Percentiles rank a stretch among this genome's conserved stretches.
Conservation (phyloP, 2,888 invertebrate genomes). For the Tinea pellionella region DNA sequence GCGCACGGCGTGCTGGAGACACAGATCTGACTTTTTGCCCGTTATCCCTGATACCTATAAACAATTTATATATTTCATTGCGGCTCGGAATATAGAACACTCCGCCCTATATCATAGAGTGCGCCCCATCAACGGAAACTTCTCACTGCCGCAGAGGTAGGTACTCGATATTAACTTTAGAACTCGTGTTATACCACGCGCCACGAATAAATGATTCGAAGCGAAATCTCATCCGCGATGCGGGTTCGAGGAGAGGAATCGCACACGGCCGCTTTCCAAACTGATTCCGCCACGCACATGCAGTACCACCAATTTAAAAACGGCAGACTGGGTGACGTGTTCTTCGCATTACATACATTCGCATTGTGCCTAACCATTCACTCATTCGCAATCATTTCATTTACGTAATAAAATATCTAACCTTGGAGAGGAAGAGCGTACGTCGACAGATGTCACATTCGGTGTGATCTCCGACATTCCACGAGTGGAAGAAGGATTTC, state of each 20-base stretch:
- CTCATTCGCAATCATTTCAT: too few species aligned
- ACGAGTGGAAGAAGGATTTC: slow-evolving; percentile 19
- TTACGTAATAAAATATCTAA: slow-evolving; percentile 29
- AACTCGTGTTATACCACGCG: too few species aligned
- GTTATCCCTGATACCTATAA: slow-evolving; percentile 27
- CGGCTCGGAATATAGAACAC: neutral
- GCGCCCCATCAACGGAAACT: neutral
- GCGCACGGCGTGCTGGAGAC: slow-evolving; percentile 30
- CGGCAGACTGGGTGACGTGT: too few species aligned
- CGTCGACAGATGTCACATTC: slow-evolving; percentile 88
- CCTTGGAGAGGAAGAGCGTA: slow-evolving; percentile 86
- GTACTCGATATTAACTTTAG: too few species aligned
- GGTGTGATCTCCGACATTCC: slow-evolving; percentile 44
- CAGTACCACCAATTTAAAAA: too few species aligned
- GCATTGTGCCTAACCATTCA: too few species aligned
- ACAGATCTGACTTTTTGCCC: slow-evolving; percentile 22
- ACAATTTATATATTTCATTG: neutral
- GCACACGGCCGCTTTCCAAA: too few species aligned
- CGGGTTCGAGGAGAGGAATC: too few species aligned
- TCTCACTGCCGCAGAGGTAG: neutral
- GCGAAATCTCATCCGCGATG: too few species aligned
- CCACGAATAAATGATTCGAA: too few species aligned
- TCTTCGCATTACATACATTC: too few species aligned
- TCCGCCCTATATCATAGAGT: neutral
- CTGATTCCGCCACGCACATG: too few species aligned